A percentile compares a stretch with the other conserved stretches of the same genome.
These are phyloP conservation scores for Diplodus sargus DNA, from an alignment of 2,797 vertebrate genomes.

Conservation along the genomic window DNA sequence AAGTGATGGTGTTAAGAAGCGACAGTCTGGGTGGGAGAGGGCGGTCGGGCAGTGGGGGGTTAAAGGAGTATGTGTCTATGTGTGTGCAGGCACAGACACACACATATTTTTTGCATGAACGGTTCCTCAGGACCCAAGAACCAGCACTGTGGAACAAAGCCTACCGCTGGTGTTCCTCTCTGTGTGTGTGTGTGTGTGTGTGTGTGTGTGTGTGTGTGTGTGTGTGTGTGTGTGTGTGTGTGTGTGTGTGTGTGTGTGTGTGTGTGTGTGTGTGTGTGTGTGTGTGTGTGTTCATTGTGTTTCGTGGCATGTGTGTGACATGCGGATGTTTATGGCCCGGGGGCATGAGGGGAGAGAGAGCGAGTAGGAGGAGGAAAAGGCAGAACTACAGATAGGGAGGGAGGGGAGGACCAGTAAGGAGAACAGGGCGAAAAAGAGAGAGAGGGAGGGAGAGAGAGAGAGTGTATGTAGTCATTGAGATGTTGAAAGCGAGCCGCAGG, in stretches of 20 bases:
- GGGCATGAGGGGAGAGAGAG: constrained; percentile 66
- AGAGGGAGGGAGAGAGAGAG: constrained; percentile 51
- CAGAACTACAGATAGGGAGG: constrained; percentile 62
- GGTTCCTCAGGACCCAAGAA: constrained; percentile 66
- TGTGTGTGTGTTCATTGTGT: constrained; percentile 63
- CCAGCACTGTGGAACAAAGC: constrained; percentile 75
- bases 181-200: constrained; percentile 18
- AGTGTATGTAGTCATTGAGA: constrained; percentile 79
- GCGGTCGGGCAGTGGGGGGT: constrained; percentile 15
- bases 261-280: constrained; percentile 38
- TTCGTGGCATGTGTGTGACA: constrained; percentile 77
- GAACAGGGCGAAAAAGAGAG: constrained; percentile 46
- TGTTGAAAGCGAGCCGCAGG: constrained; percentile 80
- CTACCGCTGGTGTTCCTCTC: constrained; percentile 65
- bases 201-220: constrained; percentile 10
- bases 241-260: constrained; percentile 10
- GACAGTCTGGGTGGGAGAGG: constrained; percentile 67
- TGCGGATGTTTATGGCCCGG: constrained; percentile 80
- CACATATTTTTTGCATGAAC: constrained; percentile 61
- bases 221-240: constrained; percentile 17
- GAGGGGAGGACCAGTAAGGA: constrained; percentile 61
- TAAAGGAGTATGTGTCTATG: constrained; percentile 10
- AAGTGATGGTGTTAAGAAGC: constrained; percentile 77
- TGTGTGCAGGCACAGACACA: background rate
- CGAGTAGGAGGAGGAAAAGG: constrained; percentile 64